Evolutionary conservation across 2,797 vertebrate genomes (phyloP), one percentile per base, ranked within the genome.

Genomic region (Avahi laniger): DNA sequence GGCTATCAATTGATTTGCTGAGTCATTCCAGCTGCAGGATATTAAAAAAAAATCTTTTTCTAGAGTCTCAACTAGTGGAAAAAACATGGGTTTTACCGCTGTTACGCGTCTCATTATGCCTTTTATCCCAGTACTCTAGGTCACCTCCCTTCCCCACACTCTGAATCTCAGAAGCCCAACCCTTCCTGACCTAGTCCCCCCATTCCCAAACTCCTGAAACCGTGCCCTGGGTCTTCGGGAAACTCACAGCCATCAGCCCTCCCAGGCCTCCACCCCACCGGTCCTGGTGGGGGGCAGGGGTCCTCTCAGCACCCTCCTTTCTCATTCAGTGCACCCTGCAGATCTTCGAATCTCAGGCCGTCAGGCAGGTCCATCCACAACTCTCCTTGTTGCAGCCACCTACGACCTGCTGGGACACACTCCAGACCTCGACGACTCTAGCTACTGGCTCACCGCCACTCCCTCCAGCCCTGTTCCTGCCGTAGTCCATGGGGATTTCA

Each of bases 11-110:
- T 46, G 0, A 38, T 7, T 50, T 75, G 57, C 84, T 48, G 73
- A 82, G 61, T 88, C 80, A 72, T 76, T 61, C 35, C 92, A 91
- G 59, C 26, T 88, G 35, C 35, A 92, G 24, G 33, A 46, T 41
- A 46, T 48, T 26, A 2, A 9, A 67, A 69, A 52, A 26, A 65
- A 46, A 28, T 20, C 9, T 80, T 75, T 72, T 82, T 72, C 72
- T 88, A 7, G 14, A 63, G 54, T 94, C 67, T 96, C 38, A 84
- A 1, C 35, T 41, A 67, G 35, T 15, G 5, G 43, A 30, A 67
- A 0, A 1, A 67, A 38, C 50, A 61, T 26, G 0, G 63, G 24
- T 85, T 83, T 91, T n/a, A 48, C 41, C 33, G 38, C 52, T 30
- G 48, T 70, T 75, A 75, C 20, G 46, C 75, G 67, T 52, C 5